Base-by-base conservation (phyloP, 2,113 vertebrate species). In the Haemorhous mexicanus region DNA sequence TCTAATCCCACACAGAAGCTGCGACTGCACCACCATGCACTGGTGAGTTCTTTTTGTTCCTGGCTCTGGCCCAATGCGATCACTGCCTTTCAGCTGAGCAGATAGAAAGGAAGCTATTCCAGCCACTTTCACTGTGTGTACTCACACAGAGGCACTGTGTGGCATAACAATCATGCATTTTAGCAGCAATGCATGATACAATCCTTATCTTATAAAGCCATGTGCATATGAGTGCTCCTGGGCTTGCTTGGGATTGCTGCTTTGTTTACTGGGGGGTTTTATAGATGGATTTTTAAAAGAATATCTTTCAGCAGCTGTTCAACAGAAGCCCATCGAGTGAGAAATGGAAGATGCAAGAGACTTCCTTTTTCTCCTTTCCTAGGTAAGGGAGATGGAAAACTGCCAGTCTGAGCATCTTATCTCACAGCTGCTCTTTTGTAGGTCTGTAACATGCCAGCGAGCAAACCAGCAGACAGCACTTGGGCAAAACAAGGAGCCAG, bases 21-120 rank as follows among this genome's bases (percentile, higher is more conserved):
- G 0, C 0, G 0, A n/a, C 80, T 24, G 58, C 33, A 13, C 27
- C 52, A 53, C 59, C 10, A 0, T 0, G 6, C 67, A 4, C 85
- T 69, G 81, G 30, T 41, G 58, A 87, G 67, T 46, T 56, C 50
- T 27, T 67, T 55, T 47, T 4, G 2, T 75, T 87, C 68, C 69
- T 47, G 53, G 56, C 68, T 92, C 68, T 21, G 41, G 43, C 76
- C 47, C 0, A 0, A n/a, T 0, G 0, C 61, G 83, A 33, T 84
- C 68, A 17, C 82, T 83, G 86, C 77, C 82, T 74, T 90, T 90
- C 16, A 20, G 35, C 10, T 80, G 64, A 76, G 67, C 6, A 0
- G 93, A 64, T 23, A 93, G 46, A 89, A 84, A 92, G 59, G 58
- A 50, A 84, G 41, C 52, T 35, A 24, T 91, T 91, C 70, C 87